Base-by-base conservation (phyloP, 2,888 invertebrate genomes). In the Melieria crassipennis region DNA sequence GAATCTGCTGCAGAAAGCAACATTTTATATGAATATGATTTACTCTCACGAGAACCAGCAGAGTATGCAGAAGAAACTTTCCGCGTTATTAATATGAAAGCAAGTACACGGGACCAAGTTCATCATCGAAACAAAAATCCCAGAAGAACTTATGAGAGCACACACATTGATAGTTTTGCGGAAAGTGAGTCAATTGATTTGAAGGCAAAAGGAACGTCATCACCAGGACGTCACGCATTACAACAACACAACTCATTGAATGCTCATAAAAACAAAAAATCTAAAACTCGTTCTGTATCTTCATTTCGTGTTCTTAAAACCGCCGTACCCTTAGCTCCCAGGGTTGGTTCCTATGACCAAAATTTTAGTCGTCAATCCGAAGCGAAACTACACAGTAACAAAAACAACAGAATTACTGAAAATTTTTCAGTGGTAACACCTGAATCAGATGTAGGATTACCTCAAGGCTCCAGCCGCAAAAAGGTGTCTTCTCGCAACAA, bases 51-150 rank as follows among this genome's bases (percentile, higher is more conserved):
- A 55, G 94, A 95, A 81, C 95, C 95, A 0, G 92, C 93, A 7
- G 94, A 95, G 86, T 92, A 93, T 77, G 92, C 94, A 7, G 94
- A 95, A 85, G 94, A 95, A 88, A 94, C 94, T 0, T 95, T 92
- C 86, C 93, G 92, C 87, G 92, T 94, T 78, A 92, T 94, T 65
- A 94, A 94, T 83, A 88, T 94, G 75, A 91, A 91, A 76, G 92
- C 94, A n/a, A 91, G 55, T 9, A 48, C 52, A 16, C 30, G 47
- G 46, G 42, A 63, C 10, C 10, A 58, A 13, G 43, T 42, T 60
- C 65, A 70, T 42, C 61, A 61, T 45, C 62, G 68, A 16, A 65
- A 64, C 43, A 67, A 63, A 67, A 72, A 72, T 55, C 58, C 58
- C 9, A 46, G 68, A 80, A 67, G 78, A 72, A 70, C 64, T 3